Conservation (phyloP, 2,113 vertebrate species). For the Microtus oregoni region DNA sequence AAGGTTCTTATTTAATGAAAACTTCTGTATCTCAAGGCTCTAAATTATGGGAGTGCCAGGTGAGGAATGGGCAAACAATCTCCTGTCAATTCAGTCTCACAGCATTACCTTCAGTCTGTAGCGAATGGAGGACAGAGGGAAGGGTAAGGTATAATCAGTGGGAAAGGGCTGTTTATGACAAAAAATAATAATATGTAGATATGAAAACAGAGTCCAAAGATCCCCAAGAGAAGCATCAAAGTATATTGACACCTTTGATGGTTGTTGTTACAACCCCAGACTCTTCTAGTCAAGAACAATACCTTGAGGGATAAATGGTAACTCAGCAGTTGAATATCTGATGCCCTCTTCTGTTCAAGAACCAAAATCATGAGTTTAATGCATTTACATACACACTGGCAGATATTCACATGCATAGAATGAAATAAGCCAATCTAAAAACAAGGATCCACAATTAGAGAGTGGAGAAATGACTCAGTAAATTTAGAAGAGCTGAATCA, state of each 20-base stretch:
- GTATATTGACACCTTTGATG: background rate
- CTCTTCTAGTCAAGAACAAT: background rate
- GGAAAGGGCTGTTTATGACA: background rate
- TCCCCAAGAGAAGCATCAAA: background rate
- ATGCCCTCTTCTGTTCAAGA: no score
- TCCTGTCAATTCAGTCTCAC: background rate
- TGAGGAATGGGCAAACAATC: background rate
- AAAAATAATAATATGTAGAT: background rate
- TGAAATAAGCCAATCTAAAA: background rate
- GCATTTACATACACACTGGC: background rate
- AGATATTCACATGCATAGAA: background rate
- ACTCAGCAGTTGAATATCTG: background rate
- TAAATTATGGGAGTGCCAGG: background rate
- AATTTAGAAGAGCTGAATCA: background rate
- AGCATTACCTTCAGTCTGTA: background rate
- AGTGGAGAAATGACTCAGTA: background rate
- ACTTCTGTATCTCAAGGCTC: background rate
- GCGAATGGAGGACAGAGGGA: background rate
- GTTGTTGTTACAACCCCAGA: no score
- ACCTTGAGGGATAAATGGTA: background rate
- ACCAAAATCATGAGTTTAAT: background rate
- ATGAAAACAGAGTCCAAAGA: background rate
- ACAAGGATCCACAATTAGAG: background rate
- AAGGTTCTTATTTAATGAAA: slow-evolving; percentile 43
- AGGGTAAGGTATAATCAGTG: background rate